Percentiles rank a stretch among this genome's conserved stretches.
These are phyloP conservation scores for Lophotis ruficrista DNA, from an alignment of 2,113 vertebrate species.

Conservation along the genomic window DNA sequence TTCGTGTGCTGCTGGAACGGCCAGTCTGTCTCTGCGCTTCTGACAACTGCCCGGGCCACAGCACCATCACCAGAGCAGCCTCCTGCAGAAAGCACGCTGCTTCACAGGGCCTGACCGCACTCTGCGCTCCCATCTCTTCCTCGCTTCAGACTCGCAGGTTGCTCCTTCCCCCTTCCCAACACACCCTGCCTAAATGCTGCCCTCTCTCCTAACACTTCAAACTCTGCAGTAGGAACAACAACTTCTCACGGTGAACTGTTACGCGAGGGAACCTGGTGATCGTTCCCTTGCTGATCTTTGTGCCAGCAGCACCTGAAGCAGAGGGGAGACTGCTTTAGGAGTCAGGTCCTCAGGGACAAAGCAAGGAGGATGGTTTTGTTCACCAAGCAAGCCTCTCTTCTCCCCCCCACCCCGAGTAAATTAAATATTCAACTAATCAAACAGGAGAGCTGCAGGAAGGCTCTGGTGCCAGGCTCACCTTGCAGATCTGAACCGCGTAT, in stretches of 20 bases:
- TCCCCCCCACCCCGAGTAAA: too few relatives aligned
- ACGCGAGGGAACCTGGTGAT: neutral
- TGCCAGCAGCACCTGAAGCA: neutral
- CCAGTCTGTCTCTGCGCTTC: neutral
- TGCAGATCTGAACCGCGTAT: slow-evolving; percentile 92
- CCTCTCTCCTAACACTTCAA: neutral
- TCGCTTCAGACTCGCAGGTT: fast-evolving
- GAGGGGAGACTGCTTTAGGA: neutral
- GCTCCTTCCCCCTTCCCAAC: neutral
- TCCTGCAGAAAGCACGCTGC: neutral
- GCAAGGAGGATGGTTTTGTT: neutral
- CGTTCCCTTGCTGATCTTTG: neutral
- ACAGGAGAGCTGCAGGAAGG: neutral
- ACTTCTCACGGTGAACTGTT: neutral
- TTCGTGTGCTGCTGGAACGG: neutral
- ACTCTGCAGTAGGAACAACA: neutral
- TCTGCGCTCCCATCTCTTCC: neutral
- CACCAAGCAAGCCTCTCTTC: too few relatives aligned
- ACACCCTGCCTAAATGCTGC: neutral
- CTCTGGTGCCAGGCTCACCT: slow-evolving; percentile 74
- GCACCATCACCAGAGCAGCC: neutral
- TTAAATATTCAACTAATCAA: too few relatives aligned
- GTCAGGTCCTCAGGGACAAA: neutral
- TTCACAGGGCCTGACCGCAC: fast-evolving
- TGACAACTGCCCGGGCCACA: fast-evolving